These are phyloP conservation scores for Otolemur crassicaudatus DNA, from an alignment of 2,797 vertebrate genomes.

Conservation along the genomic window DNA sequence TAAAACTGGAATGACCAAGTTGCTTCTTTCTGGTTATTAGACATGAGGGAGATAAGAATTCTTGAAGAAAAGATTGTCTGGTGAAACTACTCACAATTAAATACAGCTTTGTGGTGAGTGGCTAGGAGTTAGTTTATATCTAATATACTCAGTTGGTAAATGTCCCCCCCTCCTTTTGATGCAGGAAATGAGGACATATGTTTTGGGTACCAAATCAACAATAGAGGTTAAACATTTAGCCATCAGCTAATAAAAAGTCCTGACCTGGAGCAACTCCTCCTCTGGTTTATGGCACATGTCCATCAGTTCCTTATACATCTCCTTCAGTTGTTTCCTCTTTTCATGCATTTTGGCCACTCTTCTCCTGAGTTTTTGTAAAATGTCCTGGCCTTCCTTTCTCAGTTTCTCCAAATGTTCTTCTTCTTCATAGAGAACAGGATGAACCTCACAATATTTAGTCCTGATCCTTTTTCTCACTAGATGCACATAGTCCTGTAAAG, in stretches of 20 bases:
- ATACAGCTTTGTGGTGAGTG: neutral
- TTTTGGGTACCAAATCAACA: neutral
- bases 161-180: too few relatives aligned
- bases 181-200: neutral
- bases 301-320: neutral
- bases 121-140: neutral
- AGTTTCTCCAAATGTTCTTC: neutral
- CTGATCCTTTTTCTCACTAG: neutral
- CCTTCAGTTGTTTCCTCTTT: neutral
- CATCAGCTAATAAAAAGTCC: neutral
- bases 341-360: neutral
- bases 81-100: neutral
- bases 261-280: conserved; percentile 23
- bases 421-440: neutral
- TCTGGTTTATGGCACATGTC: neutral
- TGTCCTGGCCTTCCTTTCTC: neutral
- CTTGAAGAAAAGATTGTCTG: neutral
- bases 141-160: neutral
- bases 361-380: neutral
- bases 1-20: neutral
- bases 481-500: neutral
- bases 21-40: neutral
- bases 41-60: neutral
- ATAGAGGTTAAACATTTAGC: neutral
- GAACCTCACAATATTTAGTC: neutral